These are phyloP conservation scores for Marmota flaviventris DNA, from an alignment of 2,113 vertebrate genomes.

Conservation along the genomic window DNA sequence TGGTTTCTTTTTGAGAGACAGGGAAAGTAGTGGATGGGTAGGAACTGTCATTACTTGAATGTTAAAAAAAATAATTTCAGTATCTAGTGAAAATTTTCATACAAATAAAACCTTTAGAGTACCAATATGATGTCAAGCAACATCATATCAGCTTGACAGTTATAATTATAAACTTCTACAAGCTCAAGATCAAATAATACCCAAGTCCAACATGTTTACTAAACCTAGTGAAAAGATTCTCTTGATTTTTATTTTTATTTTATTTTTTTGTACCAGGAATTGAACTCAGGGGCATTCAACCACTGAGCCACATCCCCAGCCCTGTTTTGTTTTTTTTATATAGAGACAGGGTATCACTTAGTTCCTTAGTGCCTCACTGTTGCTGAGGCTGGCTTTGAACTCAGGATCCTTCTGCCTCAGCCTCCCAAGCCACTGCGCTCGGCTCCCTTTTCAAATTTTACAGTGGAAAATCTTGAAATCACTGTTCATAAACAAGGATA, in stretches of 20 bases:
- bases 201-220: background rate
- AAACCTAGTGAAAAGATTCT: background rate
- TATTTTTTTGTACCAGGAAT: too few relatives aligned
- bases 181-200: background rate
- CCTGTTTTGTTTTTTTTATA: too few relatives aligned
- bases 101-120: background rate
- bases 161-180: background rate
- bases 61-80: background rate
- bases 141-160: background rate
- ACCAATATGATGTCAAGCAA: background rate
- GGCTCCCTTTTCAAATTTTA: background rate
- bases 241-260: too few relatives aligned
- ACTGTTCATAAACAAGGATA: background rate
- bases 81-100: background rate
- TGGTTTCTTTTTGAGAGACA: slow-evolving; percentile 32
- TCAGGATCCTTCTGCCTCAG: too few relatives aligned
- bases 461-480: background rate
- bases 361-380: too few relatives aligned
- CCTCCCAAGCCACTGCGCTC: too few relatives aligned
- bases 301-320: too few relatives aligned
- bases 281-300: too few relatives aligned
- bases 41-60: background rate
- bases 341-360: too few relatives aligned
- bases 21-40: background rate
- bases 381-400: too few relatives aligned